phyloP scores from a whole-genome alignment of 2,888 invertebrate genomes.

The Drosophila ezoana region DNA sequence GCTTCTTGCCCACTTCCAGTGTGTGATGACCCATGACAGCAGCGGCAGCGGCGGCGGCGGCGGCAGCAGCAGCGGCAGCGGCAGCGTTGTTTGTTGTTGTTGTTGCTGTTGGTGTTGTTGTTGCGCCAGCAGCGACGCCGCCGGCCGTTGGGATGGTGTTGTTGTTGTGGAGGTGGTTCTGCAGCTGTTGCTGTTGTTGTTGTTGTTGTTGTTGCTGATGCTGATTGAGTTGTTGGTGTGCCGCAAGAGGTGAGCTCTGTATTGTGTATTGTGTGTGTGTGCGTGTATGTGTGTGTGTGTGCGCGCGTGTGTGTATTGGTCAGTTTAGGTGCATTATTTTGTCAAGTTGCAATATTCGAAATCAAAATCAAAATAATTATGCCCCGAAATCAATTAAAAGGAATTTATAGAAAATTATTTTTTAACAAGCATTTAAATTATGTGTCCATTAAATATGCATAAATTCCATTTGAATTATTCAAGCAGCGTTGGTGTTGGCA shows the following conservation, averaged over 20 bases:
- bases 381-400: constrained; percentile 33
- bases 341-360: constrained; percentile 24
- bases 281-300: constrained; percentile 37
- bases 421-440: constrained; percentile 66
- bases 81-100: constrained; percentile 69
- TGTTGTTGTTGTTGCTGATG: constrained; percentile 68
- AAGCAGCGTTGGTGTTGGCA: constrained; percentile 64
- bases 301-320: constrained; percentile 28
- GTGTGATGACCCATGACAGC: constrained; percentile 84
- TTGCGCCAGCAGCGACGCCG: constrained; percentile 85
- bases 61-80: constrained; percentile 84
- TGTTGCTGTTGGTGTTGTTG: constrained; percentile 72
- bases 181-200: constrained; percentile 63
- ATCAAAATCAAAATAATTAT: constrained; percentile 27
- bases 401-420: constrained; percentile 46
- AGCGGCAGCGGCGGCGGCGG: constrained; percentile 87
- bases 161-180: constrained; percentile 66
- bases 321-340: constrained; percentile 28
- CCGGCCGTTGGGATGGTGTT: constrained; percentile 82
- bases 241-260: constrained; percentile 84
- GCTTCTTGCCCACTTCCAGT: constrained; percentile 97
- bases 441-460: constrained; percentile 61
- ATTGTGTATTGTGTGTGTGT: constrained; percentile 21
- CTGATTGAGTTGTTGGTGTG: constrained; percentile 82
- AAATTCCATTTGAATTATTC: constrained; percentile 68